Evolutionary conservation across 2,797 vertebrate genomes (phyloP).

Genomic region (Amblyopsis hoosieri): DNA sequence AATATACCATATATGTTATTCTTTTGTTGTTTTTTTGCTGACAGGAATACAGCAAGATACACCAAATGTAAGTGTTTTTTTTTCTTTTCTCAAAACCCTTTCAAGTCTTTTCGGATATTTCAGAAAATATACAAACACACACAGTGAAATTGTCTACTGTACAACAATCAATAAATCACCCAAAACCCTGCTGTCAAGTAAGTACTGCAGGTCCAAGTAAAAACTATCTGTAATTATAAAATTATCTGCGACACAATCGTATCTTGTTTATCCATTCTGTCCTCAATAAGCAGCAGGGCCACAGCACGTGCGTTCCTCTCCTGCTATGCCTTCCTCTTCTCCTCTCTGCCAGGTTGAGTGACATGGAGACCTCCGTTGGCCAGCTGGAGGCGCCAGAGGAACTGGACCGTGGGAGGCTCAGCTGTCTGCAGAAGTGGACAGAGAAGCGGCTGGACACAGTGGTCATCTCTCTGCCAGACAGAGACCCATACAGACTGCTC

Average conservation of each 20-base stretch:
- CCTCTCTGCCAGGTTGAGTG: conserved; percentile 43
- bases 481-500: conserved; percentile 73
- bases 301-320: too few species aligned
- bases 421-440: conserved; percentile 73
- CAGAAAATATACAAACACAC: too few species aligned
- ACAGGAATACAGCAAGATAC: conserved; percentile 77
- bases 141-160: too few species aligned
- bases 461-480: conserved; percentile 60
- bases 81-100: conserved; percentile 4
- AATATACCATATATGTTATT: neutral
- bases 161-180: too few species aligned
- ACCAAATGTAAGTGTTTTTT: conserved; percentile 67
- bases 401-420: conserved; percentile 62
- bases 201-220: too few species aligned
- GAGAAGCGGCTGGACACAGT: conserved; percentile 69
- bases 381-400: conserved; percentile 58
- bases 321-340: neutral
- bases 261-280: too few species aligned
- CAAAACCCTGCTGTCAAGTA: too few species aligned
- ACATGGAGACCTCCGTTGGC: conserved; percentile 36
- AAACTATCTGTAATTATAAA: too few species aligned
- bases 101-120: neutral
- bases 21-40: conserved; percentile 16
- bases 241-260: too few species aligned
- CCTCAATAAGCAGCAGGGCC: too few species aligned